Base-by-base conservation (phyloP, 2,113 vertebrate genomes). In the Rhea pennata region DNA sequence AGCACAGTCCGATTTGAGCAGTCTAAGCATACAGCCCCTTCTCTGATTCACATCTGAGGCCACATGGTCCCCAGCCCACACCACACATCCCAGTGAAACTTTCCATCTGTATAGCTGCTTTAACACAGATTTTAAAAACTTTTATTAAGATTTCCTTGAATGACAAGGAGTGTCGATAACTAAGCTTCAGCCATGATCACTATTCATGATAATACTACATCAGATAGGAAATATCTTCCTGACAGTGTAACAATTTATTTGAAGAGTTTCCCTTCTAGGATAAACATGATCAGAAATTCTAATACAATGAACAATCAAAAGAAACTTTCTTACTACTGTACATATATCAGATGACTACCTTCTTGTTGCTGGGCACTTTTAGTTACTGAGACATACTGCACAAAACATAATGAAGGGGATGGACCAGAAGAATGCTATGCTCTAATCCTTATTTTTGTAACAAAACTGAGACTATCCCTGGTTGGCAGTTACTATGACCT, bases 341-440 rank as follows among this genome's bases (percentile, higher is more conserved):
- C 6, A 6, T 21, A 23, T 7, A 0, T 9, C 7, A 12, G 86
- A 4, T 40, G 3, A 56, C 27, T 20, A 2, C n/a, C 42, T 67
- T 17, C 65, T 0, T 2, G 54, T 74, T 24, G 48, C 10, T 1
- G 7, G 70, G 65, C 70, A 15, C 48, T 74, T 54, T 11, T 2
- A 6, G 42, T 46, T 11, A 11, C 69, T 4, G 46, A 29, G 56
- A 10, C 42, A 70, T 31, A 33, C 10, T 58, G 54, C 27, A 29
- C 54, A 29, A 58, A 29, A 58, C 24, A 3, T 10, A 6, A 15
- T 3, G 1, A 11, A 8, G 13, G 53, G 15, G 15, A 31, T 0
- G 33, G 42, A 3, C 39, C 2, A 0, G 66, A 53, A 12, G 0
- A 72, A n/a, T 15, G 10, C 3, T 0, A 19, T 16, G 5, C 17